These are phyloP conservation scores for Ectropis grisescens DNA, from an alignment of 1,140 invertebrate genomes.

Conservation along the genomic window DNA sequence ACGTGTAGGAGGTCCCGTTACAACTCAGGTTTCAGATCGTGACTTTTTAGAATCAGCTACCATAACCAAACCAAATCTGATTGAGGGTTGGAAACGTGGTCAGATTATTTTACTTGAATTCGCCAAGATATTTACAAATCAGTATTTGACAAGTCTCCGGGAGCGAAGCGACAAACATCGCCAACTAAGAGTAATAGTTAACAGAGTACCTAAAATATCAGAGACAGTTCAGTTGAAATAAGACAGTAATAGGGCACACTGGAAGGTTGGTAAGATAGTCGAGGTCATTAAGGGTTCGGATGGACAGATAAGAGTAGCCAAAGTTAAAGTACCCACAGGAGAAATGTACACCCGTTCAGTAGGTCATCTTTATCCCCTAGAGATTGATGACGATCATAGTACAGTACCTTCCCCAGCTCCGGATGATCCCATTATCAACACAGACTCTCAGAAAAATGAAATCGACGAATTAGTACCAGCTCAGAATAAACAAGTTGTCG, in stretches of 20 bases:
- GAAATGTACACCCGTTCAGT: not conserved
- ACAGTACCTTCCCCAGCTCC: too few species aligned
- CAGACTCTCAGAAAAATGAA: too few species aligned
- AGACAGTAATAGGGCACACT: slow-evolving; percentile 6
- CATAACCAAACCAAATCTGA: slow-evolving; percentile 4
- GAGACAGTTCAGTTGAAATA: slow-evolving; percentile 7
- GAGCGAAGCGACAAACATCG: too few species aligned
- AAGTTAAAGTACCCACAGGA: slow-evolving; percentile 3
- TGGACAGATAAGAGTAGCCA: slow-evolving; percentile 1
- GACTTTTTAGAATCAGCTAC: slow-evolving; percentile 7
- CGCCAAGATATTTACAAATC: too few species aligned
- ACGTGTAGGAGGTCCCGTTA: slow-evolving; percentile 3
- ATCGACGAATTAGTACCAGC: too few species aligned
- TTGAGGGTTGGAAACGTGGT: too few species aligned
- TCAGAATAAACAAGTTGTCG: too few species aligned
- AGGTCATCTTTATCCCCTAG: too few species aligned
- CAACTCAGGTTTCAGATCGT: slow-evolving; percentile 3
- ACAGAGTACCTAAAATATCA: slow-evolving; percentile 4
- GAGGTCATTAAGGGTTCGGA: not conserved
- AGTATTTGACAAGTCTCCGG: too few species aligned
- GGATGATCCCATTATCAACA: too few species aligned
- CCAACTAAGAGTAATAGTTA: slow-evolving; percentile 5
- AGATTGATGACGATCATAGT: too few species aligned
- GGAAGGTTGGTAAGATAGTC: slow-evolving; percentile 9
- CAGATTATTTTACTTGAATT: too few species aligned